These are phyloP conservation scores for Etheostoma cragini DNA, from an alignment of 2,113 vertebrate species.

Conservation along the genomic window DNA sequence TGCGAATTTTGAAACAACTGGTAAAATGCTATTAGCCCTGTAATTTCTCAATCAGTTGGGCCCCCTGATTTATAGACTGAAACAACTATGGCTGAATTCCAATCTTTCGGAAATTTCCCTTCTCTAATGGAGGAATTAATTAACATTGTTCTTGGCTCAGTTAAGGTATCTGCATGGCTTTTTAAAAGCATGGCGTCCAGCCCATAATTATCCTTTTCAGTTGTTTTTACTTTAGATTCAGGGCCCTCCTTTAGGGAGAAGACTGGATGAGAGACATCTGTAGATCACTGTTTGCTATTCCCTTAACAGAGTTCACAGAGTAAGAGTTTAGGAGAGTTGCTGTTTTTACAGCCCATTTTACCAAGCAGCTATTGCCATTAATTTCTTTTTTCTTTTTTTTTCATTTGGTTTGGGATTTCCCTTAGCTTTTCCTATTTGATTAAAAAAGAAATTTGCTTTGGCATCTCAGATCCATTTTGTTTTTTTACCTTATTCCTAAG, in stretches of 20 bases:
- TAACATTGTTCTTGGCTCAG: not conserved
- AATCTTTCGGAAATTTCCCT: not conserved
- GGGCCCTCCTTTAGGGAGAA: too few relatives aligned
- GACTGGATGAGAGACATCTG: too few relatives aligned
- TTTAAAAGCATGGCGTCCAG: not conserved
- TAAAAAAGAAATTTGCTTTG: not conserved
- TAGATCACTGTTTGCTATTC: not conserved
- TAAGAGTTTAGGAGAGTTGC: too few relatives aligned
- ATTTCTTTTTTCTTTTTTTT: not conserved
- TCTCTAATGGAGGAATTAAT: not conserved
- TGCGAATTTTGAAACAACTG: not conserved
- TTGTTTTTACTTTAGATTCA: too few relatives aligned
- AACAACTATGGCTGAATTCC: not conserved
- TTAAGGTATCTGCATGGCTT: not conserved
- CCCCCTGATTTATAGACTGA: not conserved
- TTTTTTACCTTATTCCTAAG: not conserved
- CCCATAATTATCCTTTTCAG: too few relatives aligned
- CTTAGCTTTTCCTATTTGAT: not conserved
- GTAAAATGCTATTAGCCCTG: not conserved
- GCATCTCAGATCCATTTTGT: not conserved
- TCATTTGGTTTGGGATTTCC: not conserved
- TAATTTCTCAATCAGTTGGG: not conserved
- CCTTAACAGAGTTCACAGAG: not conserved
- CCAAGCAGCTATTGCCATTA: too few relatives aligned
- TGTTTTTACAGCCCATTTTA: too few relatives aligned